These are phyloP conservation scores for Gymnoscopelus braueri DNA, from an alignment of 2,797 vertebrate genomes.

Conservation along the genomic window DNA sequence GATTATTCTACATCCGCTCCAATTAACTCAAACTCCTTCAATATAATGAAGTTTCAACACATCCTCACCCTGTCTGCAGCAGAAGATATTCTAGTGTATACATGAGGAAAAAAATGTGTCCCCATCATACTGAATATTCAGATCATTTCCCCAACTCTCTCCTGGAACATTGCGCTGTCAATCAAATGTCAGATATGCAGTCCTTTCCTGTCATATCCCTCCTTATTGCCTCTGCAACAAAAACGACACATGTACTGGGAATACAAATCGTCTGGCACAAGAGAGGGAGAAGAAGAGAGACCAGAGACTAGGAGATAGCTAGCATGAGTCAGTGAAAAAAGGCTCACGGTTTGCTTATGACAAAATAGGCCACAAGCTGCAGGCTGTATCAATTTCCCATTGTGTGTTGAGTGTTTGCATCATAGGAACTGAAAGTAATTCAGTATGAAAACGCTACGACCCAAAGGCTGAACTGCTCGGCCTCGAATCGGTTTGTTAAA, in stretches of 20 bases:
- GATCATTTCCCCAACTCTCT: conserved; percentile 53
- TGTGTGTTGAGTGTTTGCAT: conserved; percentile 25
- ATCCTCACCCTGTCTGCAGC: conserved; percentile 15
- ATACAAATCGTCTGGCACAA: conserved; percentile 51
- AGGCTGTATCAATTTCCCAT: conserved; percentile 43
- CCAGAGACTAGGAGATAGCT: conserved; percentile 40
- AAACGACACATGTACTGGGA: conserved; percentile 44
- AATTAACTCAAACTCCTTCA: conserved; percentile 55
- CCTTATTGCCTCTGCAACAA: conserved; percentile 55
- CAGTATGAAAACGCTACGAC: conserved; percentile 38
- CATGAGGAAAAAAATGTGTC: conserved; percentile 52
- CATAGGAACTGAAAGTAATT: conserved; percentile 37
- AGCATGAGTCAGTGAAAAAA: conserved; percentile 43
- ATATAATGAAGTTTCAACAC: conserved; percentile 29
- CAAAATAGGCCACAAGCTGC: conserved; percentile 40
- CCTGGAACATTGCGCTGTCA: conserved; percentile 64
- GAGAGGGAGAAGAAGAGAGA: conserved; percentile 24
- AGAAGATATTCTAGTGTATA: conserved; percentile 33
- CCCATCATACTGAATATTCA: conserved; percentile 63
- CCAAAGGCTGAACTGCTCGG: conserved; percentile 43
- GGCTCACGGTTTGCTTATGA: conserved; percentile 50
- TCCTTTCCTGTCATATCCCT: conserved; percentile 41
- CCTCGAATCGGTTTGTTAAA: conserved; percentile 41
- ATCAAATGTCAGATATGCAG: conserved; percentile 59
- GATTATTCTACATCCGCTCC: conserved; percentile 46